A percentile compares a stretch with the other conserved stretches of the same genome.
phyloP scores from a whole-genome alignment of 2,888 invertebrate genomes.

The Alsophila aescularia region DNA sequence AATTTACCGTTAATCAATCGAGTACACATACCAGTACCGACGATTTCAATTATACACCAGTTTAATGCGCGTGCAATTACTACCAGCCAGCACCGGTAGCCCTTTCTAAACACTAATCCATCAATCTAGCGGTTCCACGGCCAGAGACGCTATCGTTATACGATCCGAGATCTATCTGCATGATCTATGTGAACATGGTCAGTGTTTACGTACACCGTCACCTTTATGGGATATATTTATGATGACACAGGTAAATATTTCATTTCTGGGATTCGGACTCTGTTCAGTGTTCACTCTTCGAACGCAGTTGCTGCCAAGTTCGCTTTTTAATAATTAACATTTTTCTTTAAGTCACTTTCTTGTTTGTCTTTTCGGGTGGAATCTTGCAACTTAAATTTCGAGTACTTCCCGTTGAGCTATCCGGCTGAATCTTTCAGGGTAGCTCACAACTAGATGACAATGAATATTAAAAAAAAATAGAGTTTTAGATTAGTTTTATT shows the following conservation, averaged over 20 bases:
- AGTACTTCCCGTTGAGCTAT: too few relatives aligned
- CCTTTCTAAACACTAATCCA: slow-evolving; percentile 50
- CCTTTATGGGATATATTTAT: not conserved
- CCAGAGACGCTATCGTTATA: slow-evolving; percentile 45
- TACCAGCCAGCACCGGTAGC: slow-evolving; percentile 27
- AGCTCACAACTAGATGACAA: too few relatives aligned
- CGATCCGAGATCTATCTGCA: slow-evolving; percentile 50
- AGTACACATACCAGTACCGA: not conserved
- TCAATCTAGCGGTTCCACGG: slow-evolving; percentile 51
- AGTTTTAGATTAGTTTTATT: too few relatives aligned
- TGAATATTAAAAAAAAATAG: too few relatives aligned
- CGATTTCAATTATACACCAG: slow-evolving; percentile 15
- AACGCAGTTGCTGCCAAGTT: too few relatives aligned
- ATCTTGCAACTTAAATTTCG: too few relatives aligned
- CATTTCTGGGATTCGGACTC: not conserved
- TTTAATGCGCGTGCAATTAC: slow-evolving; percentile 30
- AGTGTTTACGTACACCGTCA: slow-evolving; percentile 48
- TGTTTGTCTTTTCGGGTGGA: too few relatives aligned
- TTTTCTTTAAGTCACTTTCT: too few relatives aligned
- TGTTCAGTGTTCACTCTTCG: too few relatives aligned
- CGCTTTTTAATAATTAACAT: too few relatives aligned
- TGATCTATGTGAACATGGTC: slow-evolving; percentile 53
- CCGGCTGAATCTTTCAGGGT: too few relatives aligned
- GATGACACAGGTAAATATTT: not conserved
- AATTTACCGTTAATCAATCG: slow-evolving; percentile 1